Percentiles rank a stretch among this genome's conserved stretches.
These are phyloP conservation scores for Chamaetylas fuelleborni DNA, from an alignment of 2,113 vertebrate genomes.

Conservation along the genomic window DNA sequence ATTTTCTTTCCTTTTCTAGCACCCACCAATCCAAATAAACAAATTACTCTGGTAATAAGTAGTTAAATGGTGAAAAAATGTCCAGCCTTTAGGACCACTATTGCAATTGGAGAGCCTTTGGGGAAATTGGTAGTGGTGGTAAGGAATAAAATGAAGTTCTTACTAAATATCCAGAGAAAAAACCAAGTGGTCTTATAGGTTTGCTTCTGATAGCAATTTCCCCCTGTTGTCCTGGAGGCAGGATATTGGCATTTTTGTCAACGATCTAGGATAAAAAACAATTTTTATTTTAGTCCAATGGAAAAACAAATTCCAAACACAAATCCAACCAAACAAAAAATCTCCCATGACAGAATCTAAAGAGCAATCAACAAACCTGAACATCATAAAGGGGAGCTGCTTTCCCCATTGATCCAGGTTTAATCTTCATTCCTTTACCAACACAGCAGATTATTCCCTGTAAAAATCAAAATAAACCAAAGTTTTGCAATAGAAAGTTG, in stretches of 20 bases:
- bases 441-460: constrained; percentile 75
- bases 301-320: neutral
- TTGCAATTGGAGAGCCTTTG: neutral
- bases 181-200: constrained; percentile 74
- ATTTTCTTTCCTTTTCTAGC: neutral
- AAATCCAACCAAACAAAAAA: neutral
- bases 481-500: neutral
- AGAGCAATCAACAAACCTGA: constrained; percentile 69
- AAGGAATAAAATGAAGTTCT: neutral
- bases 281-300: neutral
- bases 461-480: constrained; percentile 9
- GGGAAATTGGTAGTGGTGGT: neutral
- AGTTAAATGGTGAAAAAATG: neutral
- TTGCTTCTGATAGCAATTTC: constrained; percentile 80
- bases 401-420: constrained; percentile 81
- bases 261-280: constrained; percentile 72
- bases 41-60: neutral
- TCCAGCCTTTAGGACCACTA: neutral
- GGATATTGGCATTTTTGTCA: constrained; percentile 72
- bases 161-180: constrained; percentile 82
- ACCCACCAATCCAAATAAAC: neutral
- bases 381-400: constrained; percentile 73
- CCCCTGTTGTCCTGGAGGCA: constrained; percentile 75
- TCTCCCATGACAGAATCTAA: neutral
- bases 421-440: constrained; percentile 77